phyloP scores from a whole-genome alignment of 2,113 vertebrate genomes.

The Bothrops jararaca region DNA sequence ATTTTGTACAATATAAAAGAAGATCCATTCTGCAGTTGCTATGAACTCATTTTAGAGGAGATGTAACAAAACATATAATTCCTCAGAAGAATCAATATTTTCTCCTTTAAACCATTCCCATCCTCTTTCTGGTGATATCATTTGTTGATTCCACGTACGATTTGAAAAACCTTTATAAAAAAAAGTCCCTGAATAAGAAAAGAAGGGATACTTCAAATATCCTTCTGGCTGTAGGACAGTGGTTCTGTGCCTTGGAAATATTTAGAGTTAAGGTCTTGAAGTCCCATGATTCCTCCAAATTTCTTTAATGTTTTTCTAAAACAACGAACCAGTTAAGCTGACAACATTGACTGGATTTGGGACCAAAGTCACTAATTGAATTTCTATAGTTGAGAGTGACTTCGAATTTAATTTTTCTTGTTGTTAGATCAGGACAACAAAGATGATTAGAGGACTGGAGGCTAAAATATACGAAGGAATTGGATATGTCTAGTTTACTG shows the following conservation, averaged over 20 bases:
- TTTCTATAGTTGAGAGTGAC: not conserved
- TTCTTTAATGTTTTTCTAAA: not conserved
- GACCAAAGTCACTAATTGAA: not conserved
- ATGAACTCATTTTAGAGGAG: not conserved
- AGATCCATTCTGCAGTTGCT: not conserved
- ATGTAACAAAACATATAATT: constrained; percentile 49
- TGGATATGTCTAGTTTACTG: not conserved
- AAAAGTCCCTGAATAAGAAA: constrained; percentile 36
- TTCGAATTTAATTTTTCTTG: not conserved
- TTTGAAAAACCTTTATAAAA: constrained; percentile 40
- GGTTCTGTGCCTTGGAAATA: not conserved
- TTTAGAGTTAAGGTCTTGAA: not conserved
- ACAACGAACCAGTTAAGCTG: not conserved
- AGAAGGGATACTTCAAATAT: constrained; percentile 28
- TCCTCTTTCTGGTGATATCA: constrained; percentile 44
- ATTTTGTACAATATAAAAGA: constrained; percentile 16
- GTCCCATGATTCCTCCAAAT: not conserved
- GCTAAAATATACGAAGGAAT: not conserved
- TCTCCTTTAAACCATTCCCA: constrained; percentile 31
- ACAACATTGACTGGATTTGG: not conserved
- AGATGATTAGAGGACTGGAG: not conserved
- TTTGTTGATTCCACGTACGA: constrained; percentile 50
- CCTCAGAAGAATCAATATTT: constrained; percentile 1
- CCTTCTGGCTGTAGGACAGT: not conserved
- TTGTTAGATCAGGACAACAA: not conserved